phyloP scores from a whole-genome alignment of 2,797 vertebrate genomes.

The Galaxias olidus region DNA sequence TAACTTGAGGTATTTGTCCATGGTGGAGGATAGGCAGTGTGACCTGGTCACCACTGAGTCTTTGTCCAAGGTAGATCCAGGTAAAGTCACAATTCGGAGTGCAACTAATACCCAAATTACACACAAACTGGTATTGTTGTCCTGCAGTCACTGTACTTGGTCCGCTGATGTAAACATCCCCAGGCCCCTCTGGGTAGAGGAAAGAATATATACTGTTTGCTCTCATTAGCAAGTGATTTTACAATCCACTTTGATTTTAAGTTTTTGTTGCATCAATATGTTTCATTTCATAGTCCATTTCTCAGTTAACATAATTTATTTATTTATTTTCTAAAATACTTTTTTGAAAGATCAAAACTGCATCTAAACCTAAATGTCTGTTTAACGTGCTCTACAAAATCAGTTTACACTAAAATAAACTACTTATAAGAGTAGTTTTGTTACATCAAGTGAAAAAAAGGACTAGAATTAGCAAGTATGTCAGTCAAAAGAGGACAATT shows the following conservation, averaged over 20 bases:
- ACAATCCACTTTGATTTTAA: not conserved
- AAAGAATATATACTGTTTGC: not conserved
- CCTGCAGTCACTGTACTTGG: slow-evolving; percentile 30
- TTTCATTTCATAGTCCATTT: no score
- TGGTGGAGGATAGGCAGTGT: slow-evolving; percentile 22
- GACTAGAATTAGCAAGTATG: no score
- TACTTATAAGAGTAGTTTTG: no score
- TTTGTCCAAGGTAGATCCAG: slow-evolving; percentile 39
- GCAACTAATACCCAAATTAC: slow-evolving; percentile 27
- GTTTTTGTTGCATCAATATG: no score
- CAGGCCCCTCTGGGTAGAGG: slow-evolving; percentile 16
- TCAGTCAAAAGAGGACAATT: no score
- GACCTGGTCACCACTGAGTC: slow-evolving; percentile 4
- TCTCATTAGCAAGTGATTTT: not conserved
- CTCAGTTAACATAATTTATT: no score
- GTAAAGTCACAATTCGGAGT: slow-evolving; percentile 27
- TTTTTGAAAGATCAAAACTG: no score
- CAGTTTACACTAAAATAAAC: no score
- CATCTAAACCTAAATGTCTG: no score
- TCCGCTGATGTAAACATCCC: slow-evolving; percentile 21
- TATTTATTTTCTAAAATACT: no score
- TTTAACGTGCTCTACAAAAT: no score
- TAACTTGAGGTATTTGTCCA: not conserved
- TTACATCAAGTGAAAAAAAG: no score
- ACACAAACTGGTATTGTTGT: slow-evolving; percentile 11